Evolutionary conservation across 2,797 vertebrate genomes (phyloP).

Genomic region (Orestias chungarensis): DNA sequence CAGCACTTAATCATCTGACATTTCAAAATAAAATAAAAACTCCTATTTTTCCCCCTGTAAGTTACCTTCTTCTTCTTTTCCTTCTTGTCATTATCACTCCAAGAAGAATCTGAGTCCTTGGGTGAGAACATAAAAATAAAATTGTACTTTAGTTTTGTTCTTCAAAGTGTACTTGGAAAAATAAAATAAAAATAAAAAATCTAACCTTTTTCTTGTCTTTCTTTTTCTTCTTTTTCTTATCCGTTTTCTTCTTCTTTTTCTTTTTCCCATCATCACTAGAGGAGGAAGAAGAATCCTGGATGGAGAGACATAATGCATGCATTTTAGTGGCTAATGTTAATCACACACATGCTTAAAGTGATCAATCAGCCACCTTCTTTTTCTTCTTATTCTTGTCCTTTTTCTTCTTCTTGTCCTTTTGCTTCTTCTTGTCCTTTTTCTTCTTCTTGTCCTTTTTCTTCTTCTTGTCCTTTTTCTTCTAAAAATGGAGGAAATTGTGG

Average conservation of each 20-base stretch:
- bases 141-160: neutral
- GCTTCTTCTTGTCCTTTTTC: conserved; percentile 43
- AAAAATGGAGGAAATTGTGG: neutral
- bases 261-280: conserved; percentile 28
- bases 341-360: neutral
- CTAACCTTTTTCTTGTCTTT: conserved; percentile 57
- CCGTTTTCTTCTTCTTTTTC: conserved; percentile 56
- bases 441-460: conserved; percentile 40
- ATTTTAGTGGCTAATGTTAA: neutral
- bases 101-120: conserved; percentile 58
- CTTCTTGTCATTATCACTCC: conserved; percentile 59
- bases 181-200: neutral
- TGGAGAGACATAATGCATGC: neutral
- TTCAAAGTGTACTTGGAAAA: too few relatives aligned
- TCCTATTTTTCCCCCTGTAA: neutral
- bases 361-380: conserved; percentile 22
- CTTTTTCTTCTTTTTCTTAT: conserved; percentile 60
- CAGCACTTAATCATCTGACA: conserved; percentile 1
- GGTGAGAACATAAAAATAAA: conserved; percentile 8
- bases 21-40: neutral
- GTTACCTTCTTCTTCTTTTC: conserved; percentile 50
- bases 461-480: conserved; percentile 66
- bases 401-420: conserved; percentile 29
- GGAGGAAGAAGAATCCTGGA: conserved; percentile 53
- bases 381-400: conserved; percentile 60